Percentiles rank a stretch among this genome's conserved stretches.
Evolutionary conservation across 2,888 invertebrate genomes (phyloP).

Genomic region (Tiliacea citrago): DNA sequence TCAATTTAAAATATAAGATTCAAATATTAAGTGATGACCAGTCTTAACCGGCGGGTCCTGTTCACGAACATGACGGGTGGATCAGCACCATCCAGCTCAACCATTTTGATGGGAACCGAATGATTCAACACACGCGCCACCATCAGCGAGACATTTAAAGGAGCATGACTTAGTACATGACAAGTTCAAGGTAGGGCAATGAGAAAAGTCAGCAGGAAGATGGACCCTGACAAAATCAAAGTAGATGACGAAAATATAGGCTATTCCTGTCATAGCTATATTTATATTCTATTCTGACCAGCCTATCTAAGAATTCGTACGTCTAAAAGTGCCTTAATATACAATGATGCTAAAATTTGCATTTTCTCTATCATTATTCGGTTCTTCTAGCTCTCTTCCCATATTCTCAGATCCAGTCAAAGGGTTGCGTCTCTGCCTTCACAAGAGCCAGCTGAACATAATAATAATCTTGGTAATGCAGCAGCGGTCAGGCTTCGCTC

Average conservation of each 20-base stretch:
- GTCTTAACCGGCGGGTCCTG: too few species aligned
- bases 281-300: too few species aligned
- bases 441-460: constrained; percentile 37
- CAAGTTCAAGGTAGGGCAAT: neutral
- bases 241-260: neutral
- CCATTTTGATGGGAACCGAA: too few species aligned
- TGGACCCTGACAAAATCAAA: neutral
- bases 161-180: too few species aligned
- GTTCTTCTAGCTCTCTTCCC: neutral
- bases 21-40: too few species aligned
- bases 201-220: neutral
- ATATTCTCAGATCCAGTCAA: constrained; percentile 14
- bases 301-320: neutral
- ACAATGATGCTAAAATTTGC: neutral
- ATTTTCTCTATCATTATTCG: neutral
- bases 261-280: too few species aligned
- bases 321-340: neutral
- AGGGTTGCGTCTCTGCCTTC: constrained; percentile 29
- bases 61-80: too few species aligned
- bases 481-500: constrained; percentile 58
- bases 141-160: too few species aligned
- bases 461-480: constrained; percentile 54
- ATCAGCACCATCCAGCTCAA: too few species aligned
- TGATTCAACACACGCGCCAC: too few species aligned
- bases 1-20: too few species aligned